Base-by-base conservation (phyloP, 2,113 vertebrate genomes). In the Capra hircus region DNA sequence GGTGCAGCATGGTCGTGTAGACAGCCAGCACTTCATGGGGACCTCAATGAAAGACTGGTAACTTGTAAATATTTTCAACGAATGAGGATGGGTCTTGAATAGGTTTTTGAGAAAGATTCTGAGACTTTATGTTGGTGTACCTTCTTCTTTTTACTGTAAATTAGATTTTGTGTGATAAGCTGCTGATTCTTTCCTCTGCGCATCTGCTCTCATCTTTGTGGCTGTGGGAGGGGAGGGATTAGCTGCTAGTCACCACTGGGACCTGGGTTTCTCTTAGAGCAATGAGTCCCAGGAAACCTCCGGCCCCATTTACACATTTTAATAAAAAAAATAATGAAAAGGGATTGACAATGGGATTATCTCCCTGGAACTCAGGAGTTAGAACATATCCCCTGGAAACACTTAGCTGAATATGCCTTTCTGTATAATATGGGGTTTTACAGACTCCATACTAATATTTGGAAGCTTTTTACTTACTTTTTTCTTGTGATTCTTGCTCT, bases 131-230 rank as follows among this genome's bases (percentile, higher is more conserved):
- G 0, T 16, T n/a, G 78, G 50, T 6, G 59, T 33, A 3, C 52
- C 27, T 53, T 82, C 53, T 85, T 94, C 45, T 96, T 95, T 97
- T 97, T 78, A 71, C 71, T 71, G 13, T 87, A 87, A 97, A 81
- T 85, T 90, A 78, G 30, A 86, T 93, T 96, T 95, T 96, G 64
- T 60, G 23, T 92, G 85, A 50, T 40, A 86, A 90, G 78, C 36
- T n/a, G 5, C 50, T 78, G 53, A 48, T 78, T 92, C n/a, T 88
- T 82, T 12, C 43, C 19, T 78, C 10, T 45, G 40, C 5, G 3
- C 11, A 60, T 82, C 57, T 92, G 52, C 64, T 60, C 12, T 62
- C 23, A 4, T 97, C 74, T 80, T 23, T 91, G 36, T 93, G 82
- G 43, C 50, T 50, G 1, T 36, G 2, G 50, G 30, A 48, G 57